Evolutionary conservation across 2,797 vertebrate species (phyloP).

Genomic region (Sorex maritimensis): DNA sequence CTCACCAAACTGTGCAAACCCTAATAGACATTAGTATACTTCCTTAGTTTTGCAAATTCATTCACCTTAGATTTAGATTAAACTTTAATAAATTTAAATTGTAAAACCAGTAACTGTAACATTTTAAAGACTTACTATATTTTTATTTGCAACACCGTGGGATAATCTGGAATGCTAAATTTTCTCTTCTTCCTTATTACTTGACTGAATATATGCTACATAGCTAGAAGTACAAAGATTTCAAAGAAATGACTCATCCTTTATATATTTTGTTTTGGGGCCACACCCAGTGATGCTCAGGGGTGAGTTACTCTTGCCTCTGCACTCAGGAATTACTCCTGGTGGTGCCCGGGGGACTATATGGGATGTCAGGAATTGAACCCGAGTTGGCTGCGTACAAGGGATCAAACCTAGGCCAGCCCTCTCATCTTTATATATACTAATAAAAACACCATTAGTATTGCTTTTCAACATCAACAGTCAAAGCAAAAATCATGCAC

Average conservation of each 20-base stretch:
- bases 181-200: constrained; percentile 14
- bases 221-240: not conserved
- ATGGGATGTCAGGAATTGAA: too few relatives aligned
- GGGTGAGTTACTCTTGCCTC: too few relatives aligned
- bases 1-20: constrained; percentile 23
- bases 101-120: constrained; percentile 25
- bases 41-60: constrained; percentile 46
- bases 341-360: too few relatives aligned
- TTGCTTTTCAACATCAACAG: not conserved
- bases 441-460: not conserved
- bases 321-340: too few relatives aligned
- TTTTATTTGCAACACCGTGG: constrained; percentile 25
- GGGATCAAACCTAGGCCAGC: too few relatives aligned
- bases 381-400: too few relatives aligned
- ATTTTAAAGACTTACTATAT: not conserved
- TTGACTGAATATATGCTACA: constrained; percentile 63
- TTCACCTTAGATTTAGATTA: constrained; percentile 5
- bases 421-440: not conserved
- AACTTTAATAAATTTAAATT: constrained; percentile 41
- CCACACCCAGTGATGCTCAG: too few relatives aligned
- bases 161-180: not conserved
- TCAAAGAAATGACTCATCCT: constrained; percentile 21
- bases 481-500: not conserved
- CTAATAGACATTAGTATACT: not conserved
- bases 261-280: too few relatives aligned